Base-by-base conservation (phyloP, 2,888 invertebrate species). In the Chirona hameri region DNA sequence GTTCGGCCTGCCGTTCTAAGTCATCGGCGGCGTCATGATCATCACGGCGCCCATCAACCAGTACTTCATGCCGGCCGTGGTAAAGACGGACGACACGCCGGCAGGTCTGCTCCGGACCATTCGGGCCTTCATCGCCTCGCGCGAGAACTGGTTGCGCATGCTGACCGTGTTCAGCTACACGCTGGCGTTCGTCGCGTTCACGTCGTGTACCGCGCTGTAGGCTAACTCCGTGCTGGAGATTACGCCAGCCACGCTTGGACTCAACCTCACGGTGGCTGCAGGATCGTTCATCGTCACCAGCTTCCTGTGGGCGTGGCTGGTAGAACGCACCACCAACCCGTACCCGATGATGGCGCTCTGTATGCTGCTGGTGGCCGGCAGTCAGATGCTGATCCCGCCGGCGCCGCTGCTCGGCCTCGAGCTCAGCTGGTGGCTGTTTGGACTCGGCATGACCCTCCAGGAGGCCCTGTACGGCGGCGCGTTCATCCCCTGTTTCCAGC, bases 251-350 rank as follows among this genome's bases (percentile, higher is more conserved):
- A 48, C 48, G 48, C 12, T 48, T 12, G 48, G 48, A 10, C 48
- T 48, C 48, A 10, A 48, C 48, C 48, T 48, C 9, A 48, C 27
- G 27, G 79, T 27, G 27, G 79, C 79, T 15, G 52, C 48, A n/a
- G 79, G 79, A n/a, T 24, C 48, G n/a, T 52, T 52, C 79, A 52
- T 52, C 48, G n/a, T 52, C 52, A 79, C 52, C 48, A 79, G 79
- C 52, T 27, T 15, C 12, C 14, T 52, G 52, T 79, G 79, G 79
- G 79, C 48, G 27, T 18, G 79, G 52, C 79, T 79, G 52, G 10
- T 46, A 10, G 79, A 52, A 3, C 18, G 7, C 48, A 27, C 18
- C 27, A 3, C 12, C 48, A 48, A 79, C 79, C 48, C 52, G n/a
- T 79, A 79, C 79, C n/a, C 27, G 52, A 12, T 52, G 15, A 79